These are phyloP conservation scores for Hafferia zeledoni DNA, from an alignment of 2,797 vertebrate species.

Conservation along the genomic window DNA sequence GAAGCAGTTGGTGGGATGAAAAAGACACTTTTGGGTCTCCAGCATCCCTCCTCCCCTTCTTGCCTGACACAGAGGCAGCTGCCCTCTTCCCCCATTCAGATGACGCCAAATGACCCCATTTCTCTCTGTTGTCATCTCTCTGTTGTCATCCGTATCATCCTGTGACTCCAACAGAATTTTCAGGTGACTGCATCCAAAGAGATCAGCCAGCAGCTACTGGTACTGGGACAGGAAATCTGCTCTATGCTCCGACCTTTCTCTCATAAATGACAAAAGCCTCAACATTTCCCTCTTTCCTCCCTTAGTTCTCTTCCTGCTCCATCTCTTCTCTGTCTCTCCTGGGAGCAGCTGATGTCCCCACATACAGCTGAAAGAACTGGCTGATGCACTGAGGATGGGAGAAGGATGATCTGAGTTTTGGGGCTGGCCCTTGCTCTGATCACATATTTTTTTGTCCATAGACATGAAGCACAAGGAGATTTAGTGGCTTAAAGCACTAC, in stretches of 20 bases:
- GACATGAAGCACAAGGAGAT: not conserved
- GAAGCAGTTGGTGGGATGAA: not conserved
- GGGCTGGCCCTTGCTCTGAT: not conserved
- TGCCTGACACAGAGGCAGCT: not conserved
- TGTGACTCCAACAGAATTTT: rapidly evolving
- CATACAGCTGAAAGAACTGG: too few species aligned
- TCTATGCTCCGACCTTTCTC: not conserved
- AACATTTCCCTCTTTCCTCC: not conserved
- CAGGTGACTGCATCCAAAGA: slow-evolving; percentile 25
- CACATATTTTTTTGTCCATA: not conserved
- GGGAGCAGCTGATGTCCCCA: not conserved
- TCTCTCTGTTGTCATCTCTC: slow-evolving; percentile 1
- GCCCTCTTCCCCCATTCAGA: not conserved
- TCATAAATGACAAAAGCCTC: not conserved
- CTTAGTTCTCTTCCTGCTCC: not conserved
- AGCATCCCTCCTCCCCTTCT: not conserved
- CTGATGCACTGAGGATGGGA: not conserved
- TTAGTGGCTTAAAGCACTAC: not conserved
- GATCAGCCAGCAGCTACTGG: not conserved
- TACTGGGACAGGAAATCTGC: not conserved
- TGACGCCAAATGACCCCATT: not conserved
- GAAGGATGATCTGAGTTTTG: not conserved
- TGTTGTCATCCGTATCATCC: not conserved
- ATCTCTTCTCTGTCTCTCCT: not conserved
- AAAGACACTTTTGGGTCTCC: not conserved